phyloP scores from a whole-genome alignment of 1,140 invertebrate species.

The Eueides isabella region DNA sequence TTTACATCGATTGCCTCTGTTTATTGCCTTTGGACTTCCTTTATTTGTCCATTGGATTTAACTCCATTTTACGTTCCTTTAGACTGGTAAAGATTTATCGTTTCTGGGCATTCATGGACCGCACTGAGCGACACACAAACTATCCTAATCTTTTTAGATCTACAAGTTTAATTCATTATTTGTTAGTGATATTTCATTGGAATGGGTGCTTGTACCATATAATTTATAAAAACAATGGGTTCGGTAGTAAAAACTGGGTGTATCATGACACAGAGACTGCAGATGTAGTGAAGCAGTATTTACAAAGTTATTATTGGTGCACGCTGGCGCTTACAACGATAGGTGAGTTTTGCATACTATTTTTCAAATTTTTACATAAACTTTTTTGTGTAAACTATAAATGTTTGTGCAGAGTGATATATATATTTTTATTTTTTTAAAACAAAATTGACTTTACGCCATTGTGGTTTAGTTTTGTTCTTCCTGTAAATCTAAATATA shows the following conservation, averaged over 20 bases:
- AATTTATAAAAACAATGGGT: constrained; percentile 96
- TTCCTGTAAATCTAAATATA: not conserved
- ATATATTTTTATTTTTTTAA: constrained; percentile 7
- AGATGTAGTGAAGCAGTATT: constrained; percentile 96
- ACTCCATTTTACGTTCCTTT: constrained; percentile 97
- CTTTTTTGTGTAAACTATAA: constrained; percentile 12
- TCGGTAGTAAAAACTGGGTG: constrained; percentile 95
- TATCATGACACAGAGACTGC: constrained; percentile 91
- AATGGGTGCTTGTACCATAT: constrained; percentile 99
- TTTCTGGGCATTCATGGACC: constrained; percentile 99
- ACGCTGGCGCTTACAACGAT: constrained; percentile 97
- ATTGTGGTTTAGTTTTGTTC: not conserved
- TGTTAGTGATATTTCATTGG: constrained; percentile 99
- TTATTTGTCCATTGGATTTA: constrained; percentile 98
- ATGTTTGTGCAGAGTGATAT: constrained; percentile 4
- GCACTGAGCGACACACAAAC: constrained; percentile 98
- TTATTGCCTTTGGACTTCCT: constrained; percentile 98
- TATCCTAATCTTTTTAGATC: constrained; percentile 99
- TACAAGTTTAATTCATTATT: constrained; percentile 96
- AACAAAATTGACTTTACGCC: constrained; percentile 1
- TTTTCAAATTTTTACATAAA: constrained; percentile 8
- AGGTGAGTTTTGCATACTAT: constrained; percentile 78
- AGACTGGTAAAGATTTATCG: constrained; percentile 98
- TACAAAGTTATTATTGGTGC: constrained; percentile 99
- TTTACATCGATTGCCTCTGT: constrained; percentile 99